A percentile compares a stretch with the other conserved stretches of the same genome.
Evolutionary conservation across 2,888 invertebrate genomes (phyloP).

Genomic region (Drosophila sordidapex): DNA sequence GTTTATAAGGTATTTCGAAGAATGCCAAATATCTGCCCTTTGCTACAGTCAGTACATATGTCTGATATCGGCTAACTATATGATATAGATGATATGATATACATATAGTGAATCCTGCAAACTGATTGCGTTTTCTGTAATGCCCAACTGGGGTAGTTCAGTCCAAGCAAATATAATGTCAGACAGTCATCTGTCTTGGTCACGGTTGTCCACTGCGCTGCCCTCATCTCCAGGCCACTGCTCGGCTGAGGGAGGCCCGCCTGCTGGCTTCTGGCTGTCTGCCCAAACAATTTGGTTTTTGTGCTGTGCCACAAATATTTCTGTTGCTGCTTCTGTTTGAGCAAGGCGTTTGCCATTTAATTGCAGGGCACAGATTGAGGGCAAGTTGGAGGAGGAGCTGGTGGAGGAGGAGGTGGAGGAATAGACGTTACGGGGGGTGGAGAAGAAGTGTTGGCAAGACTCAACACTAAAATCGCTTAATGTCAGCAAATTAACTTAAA

Average conservation of each 20-base stretch:
- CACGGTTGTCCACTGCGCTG: slow-evolving; percentile 10
- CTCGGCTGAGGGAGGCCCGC: not conserved
- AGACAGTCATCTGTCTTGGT: slow-evolving; percentile 33
- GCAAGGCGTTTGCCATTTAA: slow-evolving; percentile 72
- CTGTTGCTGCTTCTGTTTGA: slow-evolving; percentile 37
- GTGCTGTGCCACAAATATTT: slow-evolving; percentile 43
- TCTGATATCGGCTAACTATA: not conserved
- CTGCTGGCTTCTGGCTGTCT: slow-evolving; percentile 53
- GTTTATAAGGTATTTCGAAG: no score
- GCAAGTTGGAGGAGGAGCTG: not conserved
- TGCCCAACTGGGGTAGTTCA: slow-evolving; percentile 8
- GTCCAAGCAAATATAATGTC: slow-evolving; percentile 31
- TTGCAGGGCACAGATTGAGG: slow-evolving; percentile 46
- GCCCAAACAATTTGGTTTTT: slow-evolving; percentile 59
- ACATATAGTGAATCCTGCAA: not conserved
- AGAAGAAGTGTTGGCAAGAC: slow-evolving; percentile 23
- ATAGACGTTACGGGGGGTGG: not conserved
- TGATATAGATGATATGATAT: not conserved
- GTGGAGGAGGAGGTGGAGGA: not conserved
- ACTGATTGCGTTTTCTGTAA: slow-evolving; percentile 24
- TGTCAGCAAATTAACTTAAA: slow-evolving; percentile 82
- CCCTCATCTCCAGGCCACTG: not conserved
- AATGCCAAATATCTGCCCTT: no score
- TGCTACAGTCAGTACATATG: not conserved
- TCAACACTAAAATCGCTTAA: slow-evolving; percentile 72